Evolutionary conservation across 2,888 invertebrate genomes (phyloP), one percentile per base, ranked within the genome.

Genomic region (Erpobdella octoculata): DNA sequence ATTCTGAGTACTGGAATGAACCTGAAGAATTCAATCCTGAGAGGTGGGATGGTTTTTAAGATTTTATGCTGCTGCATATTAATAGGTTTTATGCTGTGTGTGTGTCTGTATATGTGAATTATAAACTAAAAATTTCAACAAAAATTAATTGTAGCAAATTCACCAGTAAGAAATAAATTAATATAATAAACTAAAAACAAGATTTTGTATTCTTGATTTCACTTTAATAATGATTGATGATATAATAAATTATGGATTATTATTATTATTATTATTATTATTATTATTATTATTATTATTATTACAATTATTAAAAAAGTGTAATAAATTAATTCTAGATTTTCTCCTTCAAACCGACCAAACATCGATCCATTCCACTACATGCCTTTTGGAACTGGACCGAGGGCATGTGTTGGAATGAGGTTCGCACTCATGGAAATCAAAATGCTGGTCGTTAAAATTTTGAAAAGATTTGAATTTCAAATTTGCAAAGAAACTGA

Each of bases 11-110:
- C 18, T 75, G 75, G 75, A 68, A 73, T 15, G 48, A 75, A 37
- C 75, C 74, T 8, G 73, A 73, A 36, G 71, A 61, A 37, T 75
- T 75, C 61, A 68, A 72, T 37, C 75, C 75, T 4, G 73, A 75
- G 53, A 73, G 75, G 73, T n/a, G n/a, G n/a, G n/a, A n/a, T n/a
- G n/a, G n/a, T n/a, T n/a, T n/a, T n/a, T n/a, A n/a, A n/a, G n/a
- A n/a, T n/a, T n/a, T n/a, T n/a, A n/a, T n/a, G n/a, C n/a, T n/a
- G n/a, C n/a, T n/a, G n/a, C n/a, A n/a, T n/a, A n/a, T n/a, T n/a
- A n/a, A n/a, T n/a, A n/a, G n/a, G n/a, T n/a, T 75, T 53, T n/a
- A n/a, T n/a, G n/a, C n/a, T n/a, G n/a, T n/a, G n/a, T n/a, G n/a
- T n/a, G n/a, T 53, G 21, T 53, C 5, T 53, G 21, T 53, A 53